Evolutionary conservation across 2,888 invertebrate genomes (phyloP).

Genomic region (Eueremaeus valkanovi): DNA sequence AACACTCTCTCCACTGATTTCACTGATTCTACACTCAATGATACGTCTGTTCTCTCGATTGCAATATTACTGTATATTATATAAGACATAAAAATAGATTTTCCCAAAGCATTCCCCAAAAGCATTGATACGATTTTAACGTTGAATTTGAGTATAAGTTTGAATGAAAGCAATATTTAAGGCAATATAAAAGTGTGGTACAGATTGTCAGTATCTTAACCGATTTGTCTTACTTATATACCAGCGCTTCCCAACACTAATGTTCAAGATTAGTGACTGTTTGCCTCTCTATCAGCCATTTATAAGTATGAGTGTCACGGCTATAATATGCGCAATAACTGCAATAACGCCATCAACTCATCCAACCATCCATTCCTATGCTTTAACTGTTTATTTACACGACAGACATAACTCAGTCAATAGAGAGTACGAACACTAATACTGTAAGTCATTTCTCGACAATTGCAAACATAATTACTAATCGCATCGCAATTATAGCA

Average conservation of each 20-base stretch:
- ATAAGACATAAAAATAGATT: constrained; percentile 26
- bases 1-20: not conserved
- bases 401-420: too few relatives aligned
- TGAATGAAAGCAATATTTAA: constrained; percentile 15
- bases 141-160: constrained; percentile 3
- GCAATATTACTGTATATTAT: constrained; percentile 17
- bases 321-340: not conserved
- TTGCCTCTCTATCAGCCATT: not conserved
- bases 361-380: too few relatives aligned
- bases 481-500: too few relatives aligned
- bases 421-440: not conserved
- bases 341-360: not conserved
- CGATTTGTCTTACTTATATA: constrained; percentile 31
- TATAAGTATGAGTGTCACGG: constrained; percentile 30
- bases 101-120: constrained; percentile 18
- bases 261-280: constrained; percentile 25
- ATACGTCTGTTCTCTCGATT: constrained; percentile 6
- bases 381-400: too few relatives aligned
- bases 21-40: not conserved
- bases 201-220: constrained; percentile 17
- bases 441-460: not conserved
- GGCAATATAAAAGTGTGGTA: constrained; percentile 23
- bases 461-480: not conserved
- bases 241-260: constrained; percentile 21
- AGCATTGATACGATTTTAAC: constrained; percentile 15